Percentiles rank a stretch among this genome's conserved stretches.
Evolutionary conservation across 2,113 vertebrate genomes (phyloP).

Genomic region (Anoura caudifer): DNA sequence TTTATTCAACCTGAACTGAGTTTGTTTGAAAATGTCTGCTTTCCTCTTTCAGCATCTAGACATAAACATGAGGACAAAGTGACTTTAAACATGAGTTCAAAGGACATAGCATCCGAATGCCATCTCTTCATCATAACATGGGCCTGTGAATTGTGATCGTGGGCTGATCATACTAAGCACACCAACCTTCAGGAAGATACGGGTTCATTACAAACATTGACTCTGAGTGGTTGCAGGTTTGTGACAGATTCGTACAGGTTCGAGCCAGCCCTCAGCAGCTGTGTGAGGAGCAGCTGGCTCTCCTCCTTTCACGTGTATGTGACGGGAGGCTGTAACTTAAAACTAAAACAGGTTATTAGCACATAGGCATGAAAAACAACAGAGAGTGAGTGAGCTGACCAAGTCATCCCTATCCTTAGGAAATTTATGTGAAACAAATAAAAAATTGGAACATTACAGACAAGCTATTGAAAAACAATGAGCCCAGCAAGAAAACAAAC

Average conservation of each 20-base stretch:
- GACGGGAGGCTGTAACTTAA: conserved; percentile 10
- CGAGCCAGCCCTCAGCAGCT: conserved; percentile 62
- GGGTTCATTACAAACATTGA: conserved; percentile 68
- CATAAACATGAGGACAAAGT: background rate
- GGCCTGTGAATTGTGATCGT: background rate
- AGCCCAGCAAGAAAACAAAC: background rate
- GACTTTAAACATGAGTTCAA: background rate
- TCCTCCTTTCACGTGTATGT: background rate
- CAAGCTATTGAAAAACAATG: conserved; percentile 1
- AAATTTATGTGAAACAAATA: conserved; percentile 18
- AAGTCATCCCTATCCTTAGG: conserved; percentile 32
- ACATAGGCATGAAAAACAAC: conserved; percentile 24
- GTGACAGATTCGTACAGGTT: conserved; percentile 65
- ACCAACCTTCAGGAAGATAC: background rate
- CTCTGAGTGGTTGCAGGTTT: conserved; percentile 39
- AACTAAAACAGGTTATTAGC: background rate
- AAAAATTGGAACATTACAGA: background rate
- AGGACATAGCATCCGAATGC: background rate
- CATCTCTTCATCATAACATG: background rate
- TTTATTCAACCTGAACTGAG: background rate
- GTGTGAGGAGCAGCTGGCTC: conserved; percentile 39
- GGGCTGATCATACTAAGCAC: background rate
- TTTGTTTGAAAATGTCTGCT: background rate
- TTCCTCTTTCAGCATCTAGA: background rate
- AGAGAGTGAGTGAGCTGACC: conserved; percentile 10